Percentiles rank a stretch among this genome's conserved stretches.
Conservation (phyloP, 2,113 vertebrate species). For the Peromyscus polionotus region DNA sequence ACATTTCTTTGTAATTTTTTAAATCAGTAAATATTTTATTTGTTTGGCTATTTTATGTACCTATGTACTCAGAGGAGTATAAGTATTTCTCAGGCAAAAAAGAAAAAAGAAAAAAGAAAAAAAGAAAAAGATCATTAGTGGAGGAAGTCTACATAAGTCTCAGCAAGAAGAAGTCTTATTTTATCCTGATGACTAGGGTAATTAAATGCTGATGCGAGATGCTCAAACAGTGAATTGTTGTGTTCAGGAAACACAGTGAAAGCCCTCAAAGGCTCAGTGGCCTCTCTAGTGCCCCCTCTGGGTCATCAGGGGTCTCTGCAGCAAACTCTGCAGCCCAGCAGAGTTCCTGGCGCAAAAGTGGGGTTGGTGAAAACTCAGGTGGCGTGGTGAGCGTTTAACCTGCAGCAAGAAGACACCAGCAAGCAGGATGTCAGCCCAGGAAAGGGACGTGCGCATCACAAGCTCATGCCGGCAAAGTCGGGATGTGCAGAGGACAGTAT, state of each 20-base stretch:
- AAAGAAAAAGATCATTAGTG: neutral
- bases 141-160: neutral
- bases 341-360: neutral
- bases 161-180: neutral
- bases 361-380: neutral
- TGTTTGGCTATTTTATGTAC: neutral
- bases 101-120: neutral
- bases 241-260: neutral
- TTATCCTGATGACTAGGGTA: no score
- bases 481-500: rapidly evolving
- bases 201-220: neutral
- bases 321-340: neutral
- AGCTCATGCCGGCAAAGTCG: neutral
- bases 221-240: neutral
- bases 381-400: neutral
- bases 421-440: neutral
- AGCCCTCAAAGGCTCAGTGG: neutral
- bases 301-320: neutral
- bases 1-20: neutral
- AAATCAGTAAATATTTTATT: neutral
- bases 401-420: neutral
- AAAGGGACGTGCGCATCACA: rapidly evolving
- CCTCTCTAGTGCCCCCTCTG: neutral
- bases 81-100: neutral
- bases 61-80: no score